These are phyloP conservation scores for Drosophila prostipennis DNA, from an alignment of 2,888 invertebrate species.

Conservation along the genomic window DNA sequence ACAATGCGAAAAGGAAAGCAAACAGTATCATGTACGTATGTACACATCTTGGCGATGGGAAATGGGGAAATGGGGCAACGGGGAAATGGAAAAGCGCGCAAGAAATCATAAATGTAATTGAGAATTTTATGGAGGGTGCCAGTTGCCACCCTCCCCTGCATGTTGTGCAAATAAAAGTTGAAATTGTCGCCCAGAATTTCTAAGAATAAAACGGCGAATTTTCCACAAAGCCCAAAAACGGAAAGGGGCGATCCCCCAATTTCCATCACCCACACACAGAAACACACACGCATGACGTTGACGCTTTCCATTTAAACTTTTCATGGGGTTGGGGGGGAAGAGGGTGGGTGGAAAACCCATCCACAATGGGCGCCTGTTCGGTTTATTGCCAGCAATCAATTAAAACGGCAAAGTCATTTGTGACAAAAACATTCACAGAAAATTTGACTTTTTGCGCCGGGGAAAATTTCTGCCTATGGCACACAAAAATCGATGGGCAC, in stretches of 20 bases:
- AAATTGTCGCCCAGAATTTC: constrained; percentile 74
- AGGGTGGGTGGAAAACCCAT: constrained; percentile 17
- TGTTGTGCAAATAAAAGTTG: constrained; percentile 71
- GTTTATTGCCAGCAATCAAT: constrained; percentile 78
- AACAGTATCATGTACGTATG: constrained; percentile 44
- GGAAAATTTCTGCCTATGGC: constrained; percentile 19
- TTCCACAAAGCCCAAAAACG: constrained; percentile 54
- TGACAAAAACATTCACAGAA: constrained; percentile 78
- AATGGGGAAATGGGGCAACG: constrained; percentile 5
- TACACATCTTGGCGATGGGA: constrained; percentile 22
- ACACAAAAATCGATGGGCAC: constrained; percentile 46
- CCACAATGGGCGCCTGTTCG: constrained; percentile 68
- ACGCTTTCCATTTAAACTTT: constrained; percentile 74
- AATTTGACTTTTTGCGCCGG: constrained; percentile 66
- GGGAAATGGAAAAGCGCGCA: constrained; percentile 47
- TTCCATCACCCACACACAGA: constrained; percentile 3
- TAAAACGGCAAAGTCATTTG: constrained; percentile 78
- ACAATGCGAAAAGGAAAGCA: constrained; percentile 32
- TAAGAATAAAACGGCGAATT: constrained; percentile 64
- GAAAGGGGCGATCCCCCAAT: constrained; percentile 41
- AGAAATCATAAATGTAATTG: constrained; percentile 81
- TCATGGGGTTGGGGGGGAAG: constrained; percentile 21
- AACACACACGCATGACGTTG: constrained; percentile 64
- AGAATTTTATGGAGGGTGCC: constrained; percentile 66
- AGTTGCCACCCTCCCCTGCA: constrained; percentile 18